phyloP scores from a whole-genome alignment of 2,888 invertebrate species.

The Laothoe populi region DNA sequence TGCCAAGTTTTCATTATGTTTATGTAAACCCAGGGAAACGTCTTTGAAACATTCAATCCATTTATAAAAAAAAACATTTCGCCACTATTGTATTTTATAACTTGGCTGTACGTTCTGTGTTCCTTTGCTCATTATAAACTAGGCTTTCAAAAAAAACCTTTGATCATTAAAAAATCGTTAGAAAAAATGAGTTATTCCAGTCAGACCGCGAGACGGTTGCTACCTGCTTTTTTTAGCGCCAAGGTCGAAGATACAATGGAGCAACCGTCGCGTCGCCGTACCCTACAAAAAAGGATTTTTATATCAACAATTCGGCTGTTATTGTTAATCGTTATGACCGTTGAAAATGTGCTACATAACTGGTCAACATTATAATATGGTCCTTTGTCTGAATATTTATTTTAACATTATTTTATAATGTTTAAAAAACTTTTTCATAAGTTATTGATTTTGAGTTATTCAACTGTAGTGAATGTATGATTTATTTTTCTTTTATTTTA shows the following conservation, averaged over 20 bases:
- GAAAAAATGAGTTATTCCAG: constrained; percentile 12
- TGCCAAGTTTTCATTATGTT: constrained; percentile 25
- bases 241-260: constrained; percentile 17
- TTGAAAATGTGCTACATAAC: constrained; percentile 5
- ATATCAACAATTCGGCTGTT: constrained; percentile 21
- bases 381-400: constrained; percentile 1
- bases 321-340: constrained; percentile 21
- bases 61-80: constrained; percentile 10
- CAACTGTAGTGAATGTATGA: no score
- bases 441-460: no score
- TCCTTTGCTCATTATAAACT: constrained; percentile 8
- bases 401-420: background rate
- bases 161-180: constrained; percentile 20
- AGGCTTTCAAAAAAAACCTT: background rate
- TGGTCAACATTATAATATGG: background rate
- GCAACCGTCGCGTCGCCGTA: constrained; percentile 19
- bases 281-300: constrained; percentile 19
- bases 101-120: background rate
- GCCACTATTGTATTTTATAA: background rate
- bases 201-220: constrained; percentile 22
- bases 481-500: no score
- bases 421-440: background rate
- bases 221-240: constrained; percentile 24
- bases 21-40: constrained; percentile 25
- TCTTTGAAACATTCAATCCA: constrained; percentile 28